A percentile compares a stretch with the other conserved stretches of the same genome.
Conservation (phyloP, 23 tunicate genomes). For the Oikopleura albicans region DNA sequence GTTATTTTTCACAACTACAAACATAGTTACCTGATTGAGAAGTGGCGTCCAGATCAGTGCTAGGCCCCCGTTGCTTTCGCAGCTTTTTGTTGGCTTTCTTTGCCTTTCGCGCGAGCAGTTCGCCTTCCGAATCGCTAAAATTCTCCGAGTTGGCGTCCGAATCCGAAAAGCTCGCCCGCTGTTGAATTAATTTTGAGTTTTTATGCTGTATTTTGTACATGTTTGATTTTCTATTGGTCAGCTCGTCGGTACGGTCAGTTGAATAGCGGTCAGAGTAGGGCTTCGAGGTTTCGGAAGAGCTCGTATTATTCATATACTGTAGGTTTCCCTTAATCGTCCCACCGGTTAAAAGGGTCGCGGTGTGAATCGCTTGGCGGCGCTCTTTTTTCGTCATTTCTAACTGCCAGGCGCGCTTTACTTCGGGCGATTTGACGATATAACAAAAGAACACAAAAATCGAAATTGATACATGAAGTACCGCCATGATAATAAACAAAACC, state of each 20-base stretch:
- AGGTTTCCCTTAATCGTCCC: background rate
- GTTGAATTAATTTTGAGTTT: background rate
- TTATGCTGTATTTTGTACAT: background rate
- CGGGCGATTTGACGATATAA: background rate
- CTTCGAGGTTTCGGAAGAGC: constrained; percentile 5
- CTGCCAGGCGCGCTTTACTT: background rate
- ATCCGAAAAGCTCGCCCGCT: background rate
- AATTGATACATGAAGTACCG: background rate
- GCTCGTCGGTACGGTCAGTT: background rate
- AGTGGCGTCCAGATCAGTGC: background rate
- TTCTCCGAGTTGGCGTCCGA: background rate
- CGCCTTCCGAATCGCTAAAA: background rate
- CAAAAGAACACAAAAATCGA: background rate
- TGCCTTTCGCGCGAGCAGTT: background rate
- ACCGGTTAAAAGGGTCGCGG: background rate
- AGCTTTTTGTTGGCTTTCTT: constrained; percentile 3
- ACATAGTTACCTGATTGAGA: background rate
- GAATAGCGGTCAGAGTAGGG: background rate
- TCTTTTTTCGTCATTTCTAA: constrained; percentile 10
- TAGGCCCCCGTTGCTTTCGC: background rate
- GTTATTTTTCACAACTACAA: background rate
- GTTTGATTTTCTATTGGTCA: background rate
- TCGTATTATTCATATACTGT: background rate
- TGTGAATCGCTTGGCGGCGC: background rate
- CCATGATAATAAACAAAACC: background rate